phyloP scores from a whole-genome alignment of 2,113 vertebrate genomes.

The Oenanthe oenanthe region DNA sequence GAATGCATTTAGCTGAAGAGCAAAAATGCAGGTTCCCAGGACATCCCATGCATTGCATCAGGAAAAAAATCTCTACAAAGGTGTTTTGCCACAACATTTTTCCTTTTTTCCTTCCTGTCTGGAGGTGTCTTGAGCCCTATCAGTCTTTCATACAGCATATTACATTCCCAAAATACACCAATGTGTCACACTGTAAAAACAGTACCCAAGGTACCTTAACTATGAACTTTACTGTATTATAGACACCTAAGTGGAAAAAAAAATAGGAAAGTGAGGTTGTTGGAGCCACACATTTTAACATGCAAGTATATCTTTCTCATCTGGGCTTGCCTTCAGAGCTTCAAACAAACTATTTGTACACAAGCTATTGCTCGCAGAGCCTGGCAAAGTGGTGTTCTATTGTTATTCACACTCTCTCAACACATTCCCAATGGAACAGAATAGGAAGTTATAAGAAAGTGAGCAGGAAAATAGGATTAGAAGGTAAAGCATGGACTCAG shows the following conservation, averaged over 20 bases:
- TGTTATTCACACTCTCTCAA: background rate
- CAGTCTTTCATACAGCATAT: background rate
- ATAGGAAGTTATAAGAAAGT: background rate
- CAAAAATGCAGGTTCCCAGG: background rate
- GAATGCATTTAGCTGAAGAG: background rate
- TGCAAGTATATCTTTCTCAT: background rate
- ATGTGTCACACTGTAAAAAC: background rate
- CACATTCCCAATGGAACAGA: background rate
- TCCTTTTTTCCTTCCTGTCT: background rate
- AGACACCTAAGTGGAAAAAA: background rate
- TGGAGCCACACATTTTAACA: background rate
- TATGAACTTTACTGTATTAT: background rate
- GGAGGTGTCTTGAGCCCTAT: background rate
- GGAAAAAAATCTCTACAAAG: background rate
- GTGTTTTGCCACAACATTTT: background rate
- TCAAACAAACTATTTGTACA: background rate
- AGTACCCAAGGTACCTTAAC: background rate
- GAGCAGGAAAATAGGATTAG: conserved; percentile 38
- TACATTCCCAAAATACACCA: background rate
- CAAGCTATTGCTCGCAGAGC: background rate
- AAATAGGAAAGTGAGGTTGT: background rate
- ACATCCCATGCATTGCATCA: background rate
- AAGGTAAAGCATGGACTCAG: background rate
- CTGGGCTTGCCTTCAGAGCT: background rate
- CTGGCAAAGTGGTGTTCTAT: background rate